These are phyloP conservation scores for Champsocephalus gunnari DNA, from an alignment of 2,797 vertebrate species.

Conservation along the genomic window DNA sequence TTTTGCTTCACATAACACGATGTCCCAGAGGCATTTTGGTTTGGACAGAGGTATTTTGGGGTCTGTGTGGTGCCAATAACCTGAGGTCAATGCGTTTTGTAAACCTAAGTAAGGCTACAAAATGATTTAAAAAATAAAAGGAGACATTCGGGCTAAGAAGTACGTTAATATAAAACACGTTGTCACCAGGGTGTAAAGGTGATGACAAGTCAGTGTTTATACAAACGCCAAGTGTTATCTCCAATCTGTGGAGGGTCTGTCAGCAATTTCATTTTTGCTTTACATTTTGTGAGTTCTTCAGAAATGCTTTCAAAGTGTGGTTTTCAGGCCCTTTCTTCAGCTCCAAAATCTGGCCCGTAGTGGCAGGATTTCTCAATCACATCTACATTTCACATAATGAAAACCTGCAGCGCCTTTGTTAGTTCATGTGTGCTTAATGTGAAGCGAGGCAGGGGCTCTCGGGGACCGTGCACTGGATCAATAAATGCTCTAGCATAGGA, in stretches of 20 bases:
- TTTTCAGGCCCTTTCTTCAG: constrained; percentile 28
- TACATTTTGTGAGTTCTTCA: constrained; percentile 21
- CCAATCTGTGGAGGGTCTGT: constrained; percentile 26
- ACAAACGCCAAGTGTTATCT: constrained; percentile 29
- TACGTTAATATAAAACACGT: neutral
- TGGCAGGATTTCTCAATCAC: constrained; percentile 50
- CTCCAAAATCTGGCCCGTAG: neutral
- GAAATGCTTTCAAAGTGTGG: constrained; percentile 40
- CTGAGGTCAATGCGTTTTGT: neutral
- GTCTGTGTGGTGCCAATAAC: neutral
- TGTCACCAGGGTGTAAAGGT: neutral
- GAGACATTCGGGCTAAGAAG: constrained; percentile 10
- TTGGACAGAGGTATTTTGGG: neutral
- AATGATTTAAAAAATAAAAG: neutral
- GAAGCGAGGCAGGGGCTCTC: constrained; percentile 55
- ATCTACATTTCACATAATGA: constrained; percentile 68
- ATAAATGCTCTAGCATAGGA: constrained; percentile 55
- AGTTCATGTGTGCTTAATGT: constrained; percentile 62
- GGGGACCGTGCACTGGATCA: constrained; percentile 61
- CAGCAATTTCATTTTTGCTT: constrained; percentile 19
- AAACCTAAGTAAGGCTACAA: neutral
- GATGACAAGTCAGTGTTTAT: constrained; percentile 28
- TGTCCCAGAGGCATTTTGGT: constrained; percentile 4
- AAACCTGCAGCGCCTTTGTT: constrained; percentile 66
- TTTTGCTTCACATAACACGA: neutral